Percentiles rank a stretch among this genome's conserved stretches.
Conservation (phyloP, 2,113 vertebrate species). For the Girardinichthys multiradiatus region DNA sequence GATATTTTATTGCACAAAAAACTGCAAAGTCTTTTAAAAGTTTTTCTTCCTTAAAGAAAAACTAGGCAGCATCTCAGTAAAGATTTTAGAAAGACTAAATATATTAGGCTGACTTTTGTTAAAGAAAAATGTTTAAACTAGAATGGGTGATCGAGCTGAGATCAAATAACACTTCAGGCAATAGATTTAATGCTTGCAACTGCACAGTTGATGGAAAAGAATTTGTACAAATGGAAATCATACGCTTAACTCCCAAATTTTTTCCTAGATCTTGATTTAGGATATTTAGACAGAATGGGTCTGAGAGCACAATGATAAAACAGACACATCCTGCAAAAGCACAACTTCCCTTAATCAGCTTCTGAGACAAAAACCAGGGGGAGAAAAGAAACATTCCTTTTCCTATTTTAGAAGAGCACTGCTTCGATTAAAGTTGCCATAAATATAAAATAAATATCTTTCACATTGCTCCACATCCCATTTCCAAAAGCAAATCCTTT, state of each 20-base stretch:
- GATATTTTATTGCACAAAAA: background rate
- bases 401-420: conserved; percentile 11
- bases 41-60: conserved; percentile 28
- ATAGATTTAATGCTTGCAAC: background rate
- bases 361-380: conserved; percentile 50
- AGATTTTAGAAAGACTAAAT: background rate
- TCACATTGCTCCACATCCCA: conserved; percentile 32
- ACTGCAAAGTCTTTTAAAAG: conserved; percentile 1
- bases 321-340: conserved; percentile 14
- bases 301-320: background rate
- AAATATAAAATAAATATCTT: conserved; percentile 26
- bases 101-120: background rate
- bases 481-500: conserved; percentile 26
- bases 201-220: background rate
- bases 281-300: background rate
- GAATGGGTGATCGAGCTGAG: background rate
- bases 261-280: background rate
- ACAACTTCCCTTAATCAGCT: conserved; percentile 38
- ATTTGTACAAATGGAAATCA: background rate
- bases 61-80: conserved; percentile 4
- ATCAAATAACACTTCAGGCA: background rate
- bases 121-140: conserved; percentile 27
- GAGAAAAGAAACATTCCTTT: conserved; percentile 17
- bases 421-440: background rate
- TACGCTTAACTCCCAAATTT: background rate